phyloP scores from a whole-genome alignment of 2,888 invertebrate species.

The Chaitophorus viminalis region DNA sequence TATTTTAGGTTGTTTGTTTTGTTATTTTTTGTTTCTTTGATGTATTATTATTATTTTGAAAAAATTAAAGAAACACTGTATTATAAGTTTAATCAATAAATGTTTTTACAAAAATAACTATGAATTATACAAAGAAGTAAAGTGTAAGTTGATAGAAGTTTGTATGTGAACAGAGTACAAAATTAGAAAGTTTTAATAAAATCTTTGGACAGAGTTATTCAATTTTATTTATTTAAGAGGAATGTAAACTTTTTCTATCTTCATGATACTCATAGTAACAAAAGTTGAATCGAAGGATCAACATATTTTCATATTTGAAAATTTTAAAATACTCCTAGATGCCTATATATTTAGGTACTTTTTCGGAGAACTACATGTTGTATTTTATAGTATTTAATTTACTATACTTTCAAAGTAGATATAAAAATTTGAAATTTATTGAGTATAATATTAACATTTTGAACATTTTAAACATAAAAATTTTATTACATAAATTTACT shows the following conservation, averaged over 20 bases:
- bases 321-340: not conserved
- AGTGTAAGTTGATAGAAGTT: constrained; percentile 7
- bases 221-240: not conserved
- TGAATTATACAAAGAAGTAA: not conserved
- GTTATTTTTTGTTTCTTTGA: not conserved
- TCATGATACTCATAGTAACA: not conserved
- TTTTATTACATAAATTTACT: too few species aligned
- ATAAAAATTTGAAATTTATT: too few species aligned
- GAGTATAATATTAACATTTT: too few species aligned
- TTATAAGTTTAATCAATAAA: constrained; percentile 35
- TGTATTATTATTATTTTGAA: not conserved
- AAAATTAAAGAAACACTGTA: constrained; percentile 6
- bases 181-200: constrained; percentile 42
- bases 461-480: too few species aligned
- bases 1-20: not conserved
- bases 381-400: too few species aligned
- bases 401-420: too few species aligned
- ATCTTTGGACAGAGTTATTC: constrained; percentile 9
- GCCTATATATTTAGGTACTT: too few species aligned
- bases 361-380: too few species aligned
- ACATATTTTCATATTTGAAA: not conserved
- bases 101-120: constrained; percentile 16
- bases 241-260: not conserved
- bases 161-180: not conserved
- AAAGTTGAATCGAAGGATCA: not conserved